Evolutionary conservation across 2,888 invertebrate genomes (phyloP), one percentile per base, ranked within the genome.

Genomic region (Argyresthia goedartella): DNA sequence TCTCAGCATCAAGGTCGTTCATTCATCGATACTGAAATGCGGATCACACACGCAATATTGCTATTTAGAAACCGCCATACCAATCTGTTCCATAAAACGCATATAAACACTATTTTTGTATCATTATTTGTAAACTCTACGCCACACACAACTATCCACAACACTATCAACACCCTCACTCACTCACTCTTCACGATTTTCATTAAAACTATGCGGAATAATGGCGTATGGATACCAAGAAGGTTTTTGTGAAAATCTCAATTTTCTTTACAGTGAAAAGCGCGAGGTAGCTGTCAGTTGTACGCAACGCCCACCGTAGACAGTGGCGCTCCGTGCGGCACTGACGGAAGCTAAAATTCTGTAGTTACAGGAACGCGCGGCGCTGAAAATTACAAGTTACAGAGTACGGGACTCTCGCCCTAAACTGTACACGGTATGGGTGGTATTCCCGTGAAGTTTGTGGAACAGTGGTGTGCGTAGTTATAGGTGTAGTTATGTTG

Each of bases 301-400:
- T 71, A 68, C 70, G 72, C 76, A 74, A 74, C 82, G 80, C 76
- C 76, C 73, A 71, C 81, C 81, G 73, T 62, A 73, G 66, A 74
- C 67, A 73, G 80, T 79, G 84, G 82, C 84, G 85, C 82, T 82
- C 68, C 81, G 73, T 67, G 72, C 81, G 81, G 78, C 80, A 85
- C 85, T 85, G 84, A 63, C 72, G 69, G 68, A 65, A 78, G 73
- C 58, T 59, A 52, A 25, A 60, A 62, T 62, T 63, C 70, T 65
- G 66, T 66, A 65, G 71, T 69, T 67, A 72, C 76, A 74, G 77
- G 74, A 75, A 43, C 49, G 36, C 14, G 14, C 41, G 9, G 15
- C 13, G 42, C 48, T 13, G 36, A 35, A 48, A 48, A 13, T 25
- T 48, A 8, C 48, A 14, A 6, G 9, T 14, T 44, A 14, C n/a